Percentiles rank a stretch among this genome's conserved stretches.
Evolutionary conservation across 1,140 invertebrate species (phyloP).

Genomic region (Pseudomyrmex concolor): DNA sequence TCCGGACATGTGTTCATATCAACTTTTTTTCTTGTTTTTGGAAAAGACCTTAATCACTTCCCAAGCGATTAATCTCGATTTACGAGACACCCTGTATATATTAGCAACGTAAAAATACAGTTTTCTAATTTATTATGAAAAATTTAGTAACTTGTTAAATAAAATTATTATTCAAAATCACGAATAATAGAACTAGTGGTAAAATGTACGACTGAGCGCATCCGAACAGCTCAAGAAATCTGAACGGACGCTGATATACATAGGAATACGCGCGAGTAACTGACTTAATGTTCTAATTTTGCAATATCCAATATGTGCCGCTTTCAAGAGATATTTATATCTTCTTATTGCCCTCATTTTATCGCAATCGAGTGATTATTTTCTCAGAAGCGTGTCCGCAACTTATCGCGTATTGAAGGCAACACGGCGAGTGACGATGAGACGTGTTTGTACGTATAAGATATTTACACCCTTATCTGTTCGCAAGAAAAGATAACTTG

Average conservation of each 20-base stretch:
- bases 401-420: not conserved
- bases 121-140: no score
- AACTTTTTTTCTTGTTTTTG: no score
- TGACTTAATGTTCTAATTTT: conserved; percentile 43
- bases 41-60: no score
- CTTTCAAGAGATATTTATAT: conserved; percentile 23
- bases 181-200: no score
- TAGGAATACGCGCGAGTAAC: not conserved
- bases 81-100: no score
- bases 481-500: not conserved
- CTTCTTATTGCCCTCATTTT: conserved; percentile 39
- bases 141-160: not conserved
- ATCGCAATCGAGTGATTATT: conserved; percentile 41
- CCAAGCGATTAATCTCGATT: no score
- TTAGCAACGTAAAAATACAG: no score
- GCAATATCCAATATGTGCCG: conserved; percentile 17
- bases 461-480: not conserved
- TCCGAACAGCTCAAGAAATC: not conserved
- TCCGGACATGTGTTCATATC: no score
- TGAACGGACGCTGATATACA: not conserved
- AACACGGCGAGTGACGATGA: not conserved
- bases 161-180: not conserved
- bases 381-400: not conserved
- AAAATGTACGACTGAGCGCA: no score
- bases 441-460: not conserved